Evolutionary conservation across 2,113 vertebrate species (phyloP).

Genomic region (Bostrychus sinensis): DNA sequence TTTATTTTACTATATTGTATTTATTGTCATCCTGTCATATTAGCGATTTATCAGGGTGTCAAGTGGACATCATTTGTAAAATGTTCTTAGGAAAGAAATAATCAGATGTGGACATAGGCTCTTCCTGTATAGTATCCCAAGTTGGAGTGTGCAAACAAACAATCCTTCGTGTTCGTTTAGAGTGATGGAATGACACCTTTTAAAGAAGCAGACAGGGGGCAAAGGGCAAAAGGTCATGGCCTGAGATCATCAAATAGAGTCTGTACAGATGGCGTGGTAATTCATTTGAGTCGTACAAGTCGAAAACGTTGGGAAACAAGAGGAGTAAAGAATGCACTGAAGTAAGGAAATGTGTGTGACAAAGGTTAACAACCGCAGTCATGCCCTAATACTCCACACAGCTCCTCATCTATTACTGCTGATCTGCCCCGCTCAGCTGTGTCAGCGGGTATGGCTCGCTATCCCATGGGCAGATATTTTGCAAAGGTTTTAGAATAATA

Average conservation of each 20-base stretch:
- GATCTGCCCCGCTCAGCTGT: conserved; percentile 36
- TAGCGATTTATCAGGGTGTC: no score
- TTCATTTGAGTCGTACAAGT: conserved; percentile 28
- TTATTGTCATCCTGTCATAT: no score
- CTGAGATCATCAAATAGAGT: conserved; percentile 28
- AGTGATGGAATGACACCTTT: conserved; percentile 40
- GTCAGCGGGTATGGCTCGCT: conserved; percentile 38
- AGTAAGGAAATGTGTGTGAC: conserved; percentile 33
- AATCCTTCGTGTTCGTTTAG: conserved; percentile 15
- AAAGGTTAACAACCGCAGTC: conserved; percentile 49
- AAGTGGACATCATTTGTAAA: no score
- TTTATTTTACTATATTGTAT: no score
- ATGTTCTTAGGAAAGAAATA: not conserved
- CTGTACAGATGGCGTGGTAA: conserved; percentile 24
- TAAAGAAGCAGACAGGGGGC: conserved; percentile 20
- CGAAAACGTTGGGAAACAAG: conserved; percentile 28
- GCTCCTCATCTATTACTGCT: conserved; percentile 31
- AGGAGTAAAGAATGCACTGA: conserved; percentile 31
- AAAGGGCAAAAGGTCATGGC: conserved; percentile 42
- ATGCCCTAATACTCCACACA: conserved; percentile 19
- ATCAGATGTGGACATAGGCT: not conserved
- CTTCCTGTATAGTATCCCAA: conserved; percentile 30
- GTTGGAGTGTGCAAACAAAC: conserved; percentile 32
- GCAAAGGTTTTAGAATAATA: conserved; percentile 63
- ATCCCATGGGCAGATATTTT: conserved; percentile 49